These are phyloP conservation scores for Eudemis profundana DNA, from an alignment of 2,888 invertebrate species.

Conservation along the genomic window DNA sequence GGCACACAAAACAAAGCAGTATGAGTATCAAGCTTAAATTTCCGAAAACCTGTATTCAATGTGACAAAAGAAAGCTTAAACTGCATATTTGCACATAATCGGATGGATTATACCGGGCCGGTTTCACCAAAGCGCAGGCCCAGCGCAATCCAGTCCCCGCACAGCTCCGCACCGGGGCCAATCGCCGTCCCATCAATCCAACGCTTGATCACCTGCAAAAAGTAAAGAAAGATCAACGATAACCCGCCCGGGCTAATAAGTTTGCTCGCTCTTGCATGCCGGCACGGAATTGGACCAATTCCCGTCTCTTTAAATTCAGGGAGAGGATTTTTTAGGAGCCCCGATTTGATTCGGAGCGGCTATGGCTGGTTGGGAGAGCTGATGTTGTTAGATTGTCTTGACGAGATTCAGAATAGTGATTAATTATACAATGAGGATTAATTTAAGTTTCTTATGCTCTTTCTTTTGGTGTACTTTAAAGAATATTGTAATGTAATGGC, in stretches of 20 bases:
- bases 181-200: constrained; percentile 75
- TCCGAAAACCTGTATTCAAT: too few relatives aligned
- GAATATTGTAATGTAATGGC: too few relatives aligned
- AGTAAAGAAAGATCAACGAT: constrained; percentile 72
- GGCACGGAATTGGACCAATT: constrained; percentile 76
- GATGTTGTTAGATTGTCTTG: constrained; percentile 5
- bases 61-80: too few relatives aligned
- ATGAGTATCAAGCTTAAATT: too few relatives aligned
- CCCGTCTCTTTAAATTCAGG: constrained; percentile 68
- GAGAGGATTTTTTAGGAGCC: constrained; percentile 63
- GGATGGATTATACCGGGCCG: neutral
- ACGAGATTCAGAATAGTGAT: neutral
- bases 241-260: constrained; percentile 75
- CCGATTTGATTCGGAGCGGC: constrained; percentile 46
- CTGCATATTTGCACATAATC: neutral
- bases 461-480: too few relatives aligned
- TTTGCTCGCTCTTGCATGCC: constrained; percentile 82
- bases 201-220: constrained; percentile 73
- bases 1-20: constrained; percentile 49
- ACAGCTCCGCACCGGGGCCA: constrained; percentile 59
- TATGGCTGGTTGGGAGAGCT: neutral
- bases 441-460: too few relatives aligned
- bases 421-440: neutral
- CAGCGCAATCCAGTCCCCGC: constrained; percentile 13
- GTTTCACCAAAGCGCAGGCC: neutral